Base-by-base conservation (phyloP, 2,888 invertebrate species). In the Lypha dubia region DNA sequence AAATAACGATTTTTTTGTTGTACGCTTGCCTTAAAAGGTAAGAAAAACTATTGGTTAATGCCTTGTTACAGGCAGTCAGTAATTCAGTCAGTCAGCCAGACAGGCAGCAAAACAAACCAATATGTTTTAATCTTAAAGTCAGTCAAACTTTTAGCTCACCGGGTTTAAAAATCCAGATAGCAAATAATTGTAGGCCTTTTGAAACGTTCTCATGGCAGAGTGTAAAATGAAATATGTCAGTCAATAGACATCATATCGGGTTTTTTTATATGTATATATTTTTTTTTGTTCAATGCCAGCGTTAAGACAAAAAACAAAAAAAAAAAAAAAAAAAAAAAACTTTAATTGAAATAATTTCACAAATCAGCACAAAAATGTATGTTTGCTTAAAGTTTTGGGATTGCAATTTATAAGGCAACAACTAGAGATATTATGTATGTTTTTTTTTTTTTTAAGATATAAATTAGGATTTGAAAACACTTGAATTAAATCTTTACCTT, bases 1-100 rank as follows among this genome's bases (percentile, higher is more conserved):
- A 53, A 28, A 73, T 9, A 35, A 32, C 9, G n/a, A 9, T 32
- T 8, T 38, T 35, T 56, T 71, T 68, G 13, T 56, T 51, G n/a
- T n/a, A n/a, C 13, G 3, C 17, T 70, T 28, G 24, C 84, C 84
- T 67, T 84, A 81, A 77, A 84, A 74, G 84, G 84, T 15, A 74
- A 22, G 24, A 77, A 84, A n/a, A 81, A 77, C 80, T 77, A 81
- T 84, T 80, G 76, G 73, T 77, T 81, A 81, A 84, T 77, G 74
- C 67, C 79, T 68, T 75, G 73, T n/a, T 63, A 49, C 49, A 75
- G 63, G 8, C 68, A 73, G 32, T 15, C 58, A 79, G 70, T n/a
- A n/a, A n/a, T n/a, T 11, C 53, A 73, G 20, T 13, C 58, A 68
- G 46, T 2, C 46, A 51, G 41, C 15, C 68, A 49, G 44, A 8